Conservation (phyloP, 2,113 vertebrate genomes). For the Sphyrna mokarran region DNA sequence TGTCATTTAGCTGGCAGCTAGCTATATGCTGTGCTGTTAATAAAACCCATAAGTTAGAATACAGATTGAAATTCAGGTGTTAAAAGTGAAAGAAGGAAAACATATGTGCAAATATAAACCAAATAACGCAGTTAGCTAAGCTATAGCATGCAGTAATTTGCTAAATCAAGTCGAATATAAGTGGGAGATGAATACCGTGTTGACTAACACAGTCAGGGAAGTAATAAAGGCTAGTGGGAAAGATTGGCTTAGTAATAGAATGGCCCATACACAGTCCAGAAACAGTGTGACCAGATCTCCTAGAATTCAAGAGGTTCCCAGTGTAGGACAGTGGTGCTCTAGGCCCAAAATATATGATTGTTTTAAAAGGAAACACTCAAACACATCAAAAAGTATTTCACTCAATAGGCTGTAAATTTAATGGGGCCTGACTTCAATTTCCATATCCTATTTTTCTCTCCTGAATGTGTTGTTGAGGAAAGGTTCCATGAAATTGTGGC, state of each 20-base stretch:
- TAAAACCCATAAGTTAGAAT: slow-evolving; percentile 18
- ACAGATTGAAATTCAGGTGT: slow-evolving; percentile 3
- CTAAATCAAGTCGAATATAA: not conserved
- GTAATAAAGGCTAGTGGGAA: not conserved
- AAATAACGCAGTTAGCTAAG: not conserved
- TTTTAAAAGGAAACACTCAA: slow-evolving; percentile 37
- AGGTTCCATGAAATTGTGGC: not conserved
- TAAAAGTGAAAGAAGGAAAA: not conserved
- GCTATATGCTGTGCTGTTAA: slow-evolving; percentile 8
- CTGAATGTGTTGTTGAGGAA: not conserved
- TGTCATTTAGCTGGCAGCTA: not conserved
- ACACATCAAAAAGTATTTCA: not conserved
- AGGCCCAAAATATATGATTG: not conserved
- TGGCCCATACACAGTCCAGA: not conserved
- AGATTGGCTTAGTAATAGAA: not conserved
- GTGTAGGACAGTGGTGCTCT: not conserved
- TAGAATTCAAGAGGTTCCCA: not conserved
- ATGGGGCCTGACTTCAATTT: not conserved
- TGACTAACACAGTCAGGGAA: not conserved
- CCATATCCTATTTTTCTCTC: not conserved
- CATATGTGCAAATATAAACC: not conserved
- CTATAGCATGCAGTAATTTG: slow-evolving; percentile 21
- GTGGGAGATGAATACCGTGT: not conserved
- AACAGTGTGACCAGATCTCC: not conserved
- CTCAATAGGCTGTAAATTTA: not conserved